These are phyloP conservation scores for Takifugu ocellatus DNA, from an alignment of 2,797 vertebrate genomes.

Conservation along the genomic window DNA sequence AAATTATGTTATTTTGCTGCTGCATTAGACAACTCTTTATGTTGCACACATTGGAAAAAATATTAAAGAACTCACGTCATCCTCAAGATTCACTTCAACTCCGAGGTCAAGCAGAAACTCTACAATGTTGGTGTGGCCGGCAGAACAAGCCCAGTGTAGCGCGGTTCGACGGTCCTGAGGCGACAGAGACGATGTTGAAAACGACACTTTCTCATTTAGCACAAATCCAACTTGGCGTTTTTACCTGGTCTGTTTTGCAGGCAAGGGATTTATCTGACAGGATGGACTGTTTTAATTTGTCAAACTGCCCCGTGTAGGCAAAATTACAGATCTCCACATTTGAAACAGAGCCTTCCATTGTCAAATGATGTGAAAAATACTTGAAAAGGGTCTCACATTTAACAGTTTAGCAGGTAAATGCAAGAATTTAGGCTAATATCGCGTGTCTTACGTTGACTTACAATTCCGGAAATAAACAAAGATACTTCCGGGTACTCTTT, in stretches of 20 bases:
- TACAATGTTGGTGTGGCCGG: slow-evolving; percentile 85
- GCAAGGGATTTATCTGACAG: slow-evolving; percentile 81
- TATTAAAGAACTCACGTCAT: slow-evolving; percentile 77
- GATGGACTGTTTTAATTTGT: slow-evolving; percentile 79
- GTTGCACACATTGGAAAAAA: background rate
- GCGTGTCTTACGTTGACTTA: slow-evolving; percentile 12
- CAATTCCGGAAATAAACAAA: slow-evolving; percentile 60
- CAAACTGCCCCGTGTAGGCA: slow-evolving; percentile 84
- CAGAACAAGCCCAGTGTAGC: slow-evolving; percentile 96
- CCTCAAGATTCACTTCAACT: slow-evolving; percentile 86
- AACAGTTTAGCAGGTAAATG: fast-evolving
- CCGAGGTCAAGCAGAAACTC: slow-evolving; percentile 85
- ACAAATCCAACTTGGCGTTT: background rate
- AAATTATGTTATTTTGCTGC: background rate
- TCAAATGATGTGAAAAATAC: background rate
- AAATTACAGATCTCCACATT: slow-evolving; percentile 88
- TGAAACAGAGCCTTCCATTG: slow-evolving; percentile 83
- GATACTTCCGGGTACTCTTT: slow-evolving; percentile 36
- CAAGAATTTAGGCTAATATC: too few relatives aligned
- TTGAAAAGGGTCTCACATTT: background rate
- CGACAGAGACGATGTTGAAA: background rate
- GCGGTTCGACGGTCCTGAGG: slow-evolving; percentile 84
- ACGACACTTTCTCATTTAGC: background rate
- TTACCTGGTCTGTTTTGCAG: slow-evolving; percentile 88
- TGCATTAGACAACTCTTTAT: background rate